A percentile compares a stretch with the other conserved stretches of the same genome.
phyloP scores from a whole-genome alignment of 2,113 vertebrate species.

The Cairina moschata region DNA sequence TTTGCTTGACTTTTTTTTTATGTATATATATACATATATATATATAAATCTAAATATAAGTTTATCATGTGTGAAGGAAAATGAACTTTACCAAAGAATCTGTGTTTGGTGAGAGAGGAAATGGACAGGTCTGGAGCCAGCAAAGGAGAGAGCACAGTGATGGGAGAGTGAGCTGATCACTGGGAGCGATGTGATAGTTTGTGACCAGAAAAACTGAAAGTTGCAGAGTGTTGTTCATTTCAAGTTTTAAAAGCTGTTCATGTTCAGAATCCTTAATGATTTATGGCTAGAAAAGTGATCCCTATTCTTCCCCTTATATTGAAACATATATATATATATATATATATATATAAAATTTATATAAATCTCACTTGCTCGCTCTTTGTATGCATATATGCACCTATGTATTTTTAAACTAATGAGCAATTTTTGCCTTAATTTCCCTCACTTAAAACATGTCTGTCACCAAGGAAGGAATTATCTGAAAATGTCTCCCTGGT shows the following conservation, averaged over 20 bases:
- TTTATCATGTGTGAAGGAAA: not conserved
- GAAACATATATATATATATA: not conserved
- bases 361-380: not conserved
- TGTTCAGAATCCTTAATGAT: not conserved
- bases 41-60: not conserved
- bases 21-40: no score
- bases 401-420: not conserved
- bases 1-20: no score
- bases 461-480: not conserved
- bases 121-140: not conserved
- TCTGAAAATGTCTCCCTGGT: not conserved
- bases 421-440: not conserved
- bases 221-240: not conserved
- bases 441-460: not conserved
- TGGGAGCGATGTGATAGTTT: not conserved
- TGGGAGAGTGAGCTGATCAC: not conserved
- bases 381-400: not conserved
- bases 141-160: not conserved
- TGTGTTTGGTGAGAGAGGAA: not conserved
- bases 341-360: not conserved
- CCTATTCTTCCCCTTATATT: not conserved
- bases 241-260: not conserved
- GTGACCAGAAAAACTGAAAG: not conserved
- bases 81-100: not conserved
- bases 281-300: not conserved